Evolutionary conservation across 30 jellyfish, hydroid and myxozoan genomes (phyloP).

Genomic region (Mastigias papua): DNA sequence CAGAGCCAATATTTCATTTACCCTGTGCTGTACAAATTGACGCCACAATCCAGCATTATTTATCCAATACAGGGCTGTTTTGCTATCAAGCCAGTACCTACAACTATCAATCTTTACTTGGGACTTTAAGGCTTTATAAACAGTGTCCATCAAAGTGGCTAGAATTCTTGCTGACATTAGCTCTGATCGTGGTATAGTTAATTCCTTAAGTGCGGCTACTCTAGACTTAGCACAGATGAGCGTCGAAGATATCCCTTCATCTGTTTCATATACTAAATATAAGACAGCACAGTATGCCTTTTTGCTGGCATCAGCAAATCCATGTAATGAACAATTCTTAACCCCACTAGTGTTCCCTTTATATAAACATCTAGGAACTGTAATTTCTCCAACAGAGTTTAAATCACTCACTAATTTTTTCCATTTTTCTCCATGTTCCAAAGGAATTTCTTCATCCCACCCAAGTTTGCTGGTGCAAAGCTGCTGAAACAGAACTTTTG

Average conservation of each 20-base stretch:
- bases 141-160: conserved; percentile 7
- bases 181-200: conserved; percentile 31
- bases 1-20: no score
- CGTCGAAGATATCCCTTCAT: neutral
- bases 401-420: conserved; percentile 5
- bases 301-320: neutral
- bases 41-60: no score
- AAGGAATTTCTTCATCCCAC: conserved; percentile 40
- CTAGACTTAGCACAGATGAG: conserved; percentile 31
- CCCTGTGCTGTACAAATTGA: no score
- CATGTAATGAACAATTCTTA: neutral
- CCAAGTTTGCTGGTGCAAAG: conserved; percentile 13
- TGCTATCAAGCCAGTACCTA: neutral
- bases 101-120: neutral
- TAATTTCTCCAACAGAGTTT: neutral
- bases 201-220: conserved; percentile 18
- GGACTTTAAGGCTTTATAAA: neutral
- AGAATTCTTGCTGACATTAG: conserved; percentile 15
- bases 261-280: conserved; percentile 27
- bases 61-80: no score
- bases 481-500: conserved; percentile 21
- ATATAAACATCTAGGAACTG: conserved; percentile 10
- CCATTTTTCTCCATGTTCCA: conserved; percentile 8
- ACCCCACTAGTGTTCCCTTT: neutral
- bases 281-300: conserved; percentile 8